A percentile compares a stretch with the other conserved stretches of the same genome.
These are phyloP conservation scores for Chesias legatella DNA, from an alignment of 2,888 invertebrate genomes.

Conservation along the genomic window DNA sequence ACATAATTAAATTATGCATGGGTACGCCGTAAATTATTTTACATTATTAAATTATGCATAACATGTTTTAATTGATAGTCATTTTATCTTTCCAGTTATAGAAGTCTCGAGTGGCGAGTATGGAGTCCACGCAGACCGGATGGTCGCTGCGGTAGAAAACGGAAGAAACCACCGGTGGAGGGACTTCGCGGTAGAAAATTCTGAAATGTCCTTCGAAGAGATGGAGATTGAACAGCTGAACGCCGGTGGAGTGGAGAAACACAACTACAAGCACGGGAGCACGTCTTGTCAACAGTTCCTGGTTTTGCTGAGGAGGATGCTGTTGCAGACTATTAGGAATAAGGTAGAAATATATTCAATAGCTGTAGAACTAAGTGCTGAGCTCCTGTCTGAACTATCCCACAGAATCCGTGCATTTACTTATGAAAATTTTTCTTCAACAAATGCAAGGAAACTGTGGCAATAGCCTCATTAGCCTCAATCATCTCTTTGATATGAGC, in stretches of 20 bases:
- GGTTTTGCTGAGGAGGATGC: slow-evolving; percentile 84
- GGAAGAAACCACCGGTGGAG: slow-evolving; percentile 81
- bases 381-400: too few relatives aligned
- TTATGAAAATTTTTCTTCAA: too few relatives aligned
- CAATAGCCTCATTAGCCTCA: too few relatives aligned
- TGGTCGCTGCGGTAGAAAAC: slow-evolving; percentile 85
- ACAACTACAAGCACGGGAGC: slow-evolving; percentile 77
- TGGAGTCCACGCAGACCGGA: slow-evolving; percentile 84
- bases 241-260: slow-evolving; percentile 64
- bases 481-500: too few relatives aligned
- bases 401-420: too few relatives aligned
- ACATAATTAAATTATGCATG: too few relatives aligned
- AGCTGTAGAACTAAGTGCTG: too few relatives aligned
- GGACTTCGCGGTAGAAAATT: slow-evolving; percentile 44
- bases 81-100: slow-evolving; percentile 79
- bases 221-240: slow-evolving; percentile 68
- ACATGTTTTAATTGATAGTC: too few relatives aligned
- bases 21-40: too few relatives aligned
- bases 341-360: slow-evolving; percentile 78
- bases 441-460: too few relatives aligned
- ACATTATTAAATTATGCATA: too few relatives aligned
- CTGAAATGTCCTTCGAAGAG: slow-evolving; percentile 32
- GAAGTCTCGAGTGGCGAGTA: slow-evolving; percentile 91
- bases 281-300: slow-evolving; percentile 84
- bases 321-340: slow-evolving; percentile 87